These are phyloP conservation scores for Meriones unguiculatus DNA, from an alignment of 2,113 vertebrate species.

Conservation along the genomic window DNA sequence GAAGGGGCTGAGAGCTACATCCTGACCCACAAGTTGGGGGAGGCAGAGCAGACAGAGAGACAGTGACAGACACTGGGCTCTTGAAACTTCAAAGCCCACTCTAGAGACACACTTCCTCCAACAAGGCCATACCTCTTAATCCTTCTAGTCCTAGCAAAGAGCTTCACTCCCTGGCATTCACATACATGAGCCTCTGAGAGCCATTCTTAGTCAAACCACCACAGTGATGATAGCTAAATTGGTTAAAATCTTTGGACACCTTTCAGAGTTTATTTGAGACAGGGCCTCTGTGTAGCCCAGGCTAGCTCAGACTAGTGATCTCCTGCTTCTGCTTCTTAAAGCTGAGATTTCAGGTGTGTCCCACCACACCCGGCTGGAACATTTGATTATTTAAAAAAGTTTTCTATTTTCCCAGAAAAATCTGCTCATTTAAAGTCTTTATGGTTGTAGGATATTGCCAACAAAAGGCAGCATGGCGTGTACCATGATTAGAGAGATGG, in stretches of 20 bases:
- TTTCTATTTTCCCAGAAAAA: conserved; percentile 25
- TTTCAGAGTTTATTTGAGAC: background rate
- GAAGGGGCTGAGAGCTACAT: background rate
- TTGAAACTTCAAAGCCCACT: background rate
- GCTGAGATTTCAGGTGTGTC: background rate
- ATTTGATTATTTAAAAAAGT: background rate
- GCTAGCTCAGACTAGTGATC: background rate
- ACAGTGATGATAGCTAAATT: background rate
- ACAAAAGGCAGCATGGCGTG: background rate
- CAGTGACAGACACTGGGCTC: background rate
- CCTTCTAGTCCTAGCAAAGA: background rate
- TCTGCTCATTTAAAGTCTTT: conserved; percentile 25
- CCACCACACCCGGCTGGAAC: background rate
- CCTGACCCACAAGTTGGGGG: background rate
- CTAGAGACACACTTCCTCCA: background rate
- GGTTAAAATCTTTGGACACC: background rate
- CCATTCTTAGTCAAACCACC: background rate
- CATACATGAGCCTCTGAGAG: background rate
- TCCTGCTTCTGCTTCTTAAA: background rate
- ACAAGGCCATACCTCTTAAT: background rate
- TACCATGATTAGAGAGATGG: background rate
- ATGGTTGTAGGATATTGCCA: background rate
- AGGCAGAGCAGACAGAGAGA: background rate
- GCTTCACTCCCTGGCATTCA: background rate
- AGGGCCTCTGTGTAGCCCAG: background rate